Percentiles rank a stretch among this genome's conserved stretches.
Conservation (phyloP, 2,113 vertebrate species). For the Colossoma macropomum region DNA sequence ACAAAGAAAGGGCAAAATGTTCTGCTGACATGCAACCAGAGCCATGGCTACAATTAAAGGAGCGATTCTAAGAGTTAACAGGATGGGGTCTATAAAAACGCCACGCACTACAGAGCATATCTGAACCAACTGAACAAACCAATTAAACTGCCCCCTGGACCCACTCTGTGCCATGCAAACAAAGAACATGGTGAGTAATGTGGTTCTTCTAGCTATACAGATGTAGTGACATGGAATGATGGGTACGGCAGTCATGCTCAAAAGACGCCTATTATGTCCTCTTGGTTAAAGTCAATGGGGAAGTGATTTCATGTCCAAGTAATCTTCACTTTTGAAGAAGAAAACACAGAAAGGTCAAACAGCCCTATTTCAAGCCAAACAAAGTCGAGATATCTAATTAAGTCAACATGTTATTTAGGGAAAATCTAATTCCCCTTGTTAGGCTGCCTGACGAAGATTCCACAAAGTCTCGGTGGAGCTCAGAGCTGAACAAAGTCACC, state of each 20-base stretch:
- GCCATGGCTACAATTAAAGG: slow-evolving; percentile 13
- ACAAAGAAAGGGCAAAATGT: slow-evolving; percentile 1
- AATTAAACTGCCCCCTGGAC: slow-evolving; percentile 37
- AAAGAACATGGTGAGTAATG: background rate
- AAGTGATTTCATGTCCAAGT: slow-evolving; percentile 20
- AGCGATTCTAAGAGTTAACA: background rate
- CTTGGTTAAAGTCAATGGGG: background rate
- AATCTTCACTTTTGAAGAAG: background rate
- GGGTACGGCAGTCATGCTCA: background rate
- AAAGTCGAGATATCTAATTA: background rate
- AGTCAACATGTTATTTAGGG: slow-evolving; percentile 17
- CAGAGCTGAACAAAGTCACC: background rate
- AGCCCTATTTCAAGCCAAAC: background rate
- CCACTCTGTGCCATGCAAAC: background rate
- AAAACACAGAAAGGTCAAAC: background rate
- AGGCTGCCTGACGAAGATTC: background rate
- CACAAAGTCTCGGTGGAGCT: background rate
- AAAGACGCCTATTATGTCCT: background rate
- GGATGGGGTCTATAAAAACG: slow-evolving; percentile 14
- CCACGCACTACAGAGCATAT: slow-evolving; percentile 38
- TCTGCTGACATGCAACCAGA: background rate
- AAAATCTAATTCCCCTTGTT: slow-evolving; percentile 4
- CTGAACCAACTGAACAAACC: slow-evolving; percentile 44
- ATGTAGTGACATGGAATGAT: slow-evolving; percentile 26
- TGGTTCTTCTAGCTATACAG: background rate